Evolutionary conservation across 2,888 invertebrate species (phyloP).

Genomic region (Candidula unifasciata): DNA sequence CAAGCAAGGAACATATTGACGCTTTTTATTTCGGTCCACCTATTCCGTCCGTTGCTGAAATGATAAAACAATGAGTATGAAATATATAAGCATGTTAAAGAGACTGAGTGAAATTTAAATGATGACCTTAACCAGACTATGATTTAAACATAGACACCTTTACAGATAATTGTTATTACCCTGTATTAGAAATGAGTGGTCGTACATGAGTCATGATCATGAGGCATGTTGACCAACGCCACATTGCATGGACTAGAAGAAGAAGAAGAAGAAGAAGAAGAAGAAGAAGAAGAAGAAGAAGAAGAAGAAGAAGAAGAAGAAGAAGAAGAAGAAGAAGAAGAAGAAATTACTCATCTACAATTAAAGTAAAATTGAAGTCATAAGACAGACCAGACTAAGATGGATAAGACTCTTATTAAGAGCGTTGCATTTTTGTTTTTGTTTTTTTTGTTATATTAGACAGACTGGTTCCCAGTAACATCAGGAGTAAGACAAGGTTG

Average conservation of each 20-base stretch:
- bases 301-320: not conserved
- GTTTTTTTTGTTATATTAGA: no score
- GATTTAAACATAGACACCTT: not conserved
- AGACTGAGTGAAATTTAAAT: not conserved
- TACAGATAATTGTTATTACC: not conserved
- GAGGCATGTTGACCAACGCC: not conserved
- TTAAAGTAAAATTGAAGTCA: not conserved
- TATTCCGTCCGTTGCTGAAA: slow-evolving; percentile 33
- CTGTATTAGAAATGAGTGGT: no score
- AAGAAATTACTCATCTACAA: not conserved
- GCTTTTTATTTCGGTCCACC: slow-evolving; percentile 41
- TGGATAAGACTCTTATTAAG: no score
- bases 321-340: no score
- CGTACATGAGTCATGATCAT: not conserved
- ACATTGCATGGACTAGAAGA: no score
- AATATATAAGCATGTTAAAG: no score
- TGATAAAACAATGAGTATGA: slow-evolving; percentile 20
- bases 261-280: not conserved
- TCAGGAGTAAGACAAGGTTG: no score
- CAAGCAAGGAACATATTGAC: slow-evolving; percentile 28
- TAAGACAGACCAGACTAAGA: no score
- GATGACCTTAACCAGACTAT: not conserved
- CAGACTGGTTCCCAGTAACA: no score
- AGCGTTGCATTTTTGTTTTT: no score
- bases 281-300: not conserved